Evolutionary conservation across 1,140 invertebrate genomes (phyloP).

Genomic region (Formica exsecta): DNA sequence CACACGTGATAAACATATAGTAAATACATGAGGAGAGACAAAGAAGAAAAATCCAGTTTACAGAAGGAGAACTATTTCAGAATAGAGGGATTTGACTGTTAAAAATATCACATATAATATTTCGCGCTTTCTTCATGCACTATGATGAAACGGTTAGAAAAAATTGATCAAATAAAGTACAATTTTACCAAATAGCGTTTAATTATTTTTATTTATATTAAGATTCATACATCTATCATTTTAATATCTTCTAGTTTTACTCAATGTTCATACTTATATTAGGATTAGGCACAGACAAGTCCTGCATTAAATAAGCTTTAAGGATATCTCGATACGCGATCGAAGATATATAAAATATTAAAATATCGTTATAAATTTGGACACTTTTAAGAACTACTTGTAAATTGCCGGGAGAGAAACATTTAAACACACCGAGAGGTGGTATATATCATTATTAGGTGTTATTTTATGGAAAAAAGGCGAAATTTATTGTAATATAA

Average conservation of each 20-base stretch:
- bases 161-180: background rate
- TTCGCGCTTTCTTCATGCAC: background rate
- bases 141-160: background rate
- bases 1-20: too few relatives aligned
- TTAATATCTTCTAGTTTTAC: too few relatives aligned
- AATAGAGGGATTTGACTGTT: too few relatives aligned
- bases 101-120: background rate
- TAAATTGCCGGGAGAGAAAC: slow-evolving; percentile 21
- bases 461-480: slow-evolving; percentile 27
- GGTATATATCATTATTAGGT: background rate
- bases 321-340: background rate
- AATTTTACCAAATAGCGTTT: background rate
- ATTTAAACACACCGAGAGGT: background rate
- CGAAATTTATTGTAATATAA: slow-evolving; percentile 30
- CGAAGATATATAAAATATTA: slow-evolving; percentile 9
- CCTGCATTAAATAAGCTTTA: slow-evolving; percentile 5
- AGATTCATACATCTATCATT: too few relatives aligned
- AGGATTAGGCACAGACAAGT: background rate
- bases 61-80: too few relatives aligned
- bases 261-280: too few relatives aligned
- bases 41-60: too few relatives aligned
- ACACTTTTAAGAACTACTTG: slow-evolving; percentile 25
- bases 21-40: too few relatives aligned
- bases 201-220: background rate
- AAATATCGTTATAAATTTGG: slow-evolving; percentile 14